A percentile compares a stretch with the other conserved stretches of the same genome.
Conservation (phyloP, 1,140 invertebrate species). For the Aphidius gifuensis region DNA sequence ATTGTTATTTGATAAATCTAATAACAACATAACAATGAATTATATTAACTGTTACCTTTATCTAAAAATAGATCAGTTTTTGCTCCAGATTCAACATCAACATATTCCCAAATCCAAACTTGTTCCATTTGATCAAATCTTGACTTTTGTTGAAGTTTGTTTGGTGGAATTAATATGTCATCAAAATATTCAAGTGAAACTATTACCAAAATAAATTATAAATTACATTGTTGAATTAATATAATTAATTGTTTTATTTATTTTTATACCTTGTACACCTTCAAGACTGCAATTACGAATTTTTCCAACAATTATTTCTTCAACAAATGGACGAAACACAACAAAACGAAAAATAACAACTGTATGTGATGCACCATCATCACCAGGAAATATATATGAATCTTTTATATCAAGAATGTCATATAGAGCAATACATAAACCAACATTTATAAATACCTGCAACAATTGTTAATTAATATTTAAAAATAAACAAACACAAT, state of each 20-base stretch:
- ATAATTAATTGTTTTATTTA: background rate
- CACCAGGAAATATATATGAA: constrained; percentile 88
- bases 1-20: background rate
- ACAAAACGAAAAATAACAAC: constrained; percentile 89
- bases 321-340: constrained; percentile 88
- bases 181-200: constrained; percentile 93
- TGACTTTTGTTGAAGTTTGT: constrained; percentile 84
- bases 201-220: constrained; percentile 39
- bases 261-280: constrained; percentile 79
- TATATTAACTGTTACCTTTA: constrained; percentile 53
- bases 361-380: constrained; percentile 85
- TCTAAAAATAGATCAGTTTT: constrained; percentile 91
- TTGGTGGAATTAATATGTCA: constrained; percentile 88
- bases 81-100: constrained; percentile 65
- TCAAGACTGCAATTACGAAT: constrained; percentile 86
- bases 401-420: constrained; percentile 85
- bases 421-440: constrained; percentile 86
- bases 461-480: constrained; percentile 43
- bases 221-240: background rate
- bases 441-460: constrained; percentile 88
- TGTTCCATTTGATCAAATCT: constrained; percentile 92
- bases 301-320: constrained; percentile 89
- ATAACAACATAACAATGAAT: too few species aligned
- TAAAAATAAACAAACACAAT: constrained; percentile 32
- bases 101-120: constrained; percentile 94